Percentiles rank a stretch among this genome's conserved stretches.
Evolutionary conservation across 2,888 invertebrate genomes (phyloP).

Genomic region (Thumatha senex): DNA sequence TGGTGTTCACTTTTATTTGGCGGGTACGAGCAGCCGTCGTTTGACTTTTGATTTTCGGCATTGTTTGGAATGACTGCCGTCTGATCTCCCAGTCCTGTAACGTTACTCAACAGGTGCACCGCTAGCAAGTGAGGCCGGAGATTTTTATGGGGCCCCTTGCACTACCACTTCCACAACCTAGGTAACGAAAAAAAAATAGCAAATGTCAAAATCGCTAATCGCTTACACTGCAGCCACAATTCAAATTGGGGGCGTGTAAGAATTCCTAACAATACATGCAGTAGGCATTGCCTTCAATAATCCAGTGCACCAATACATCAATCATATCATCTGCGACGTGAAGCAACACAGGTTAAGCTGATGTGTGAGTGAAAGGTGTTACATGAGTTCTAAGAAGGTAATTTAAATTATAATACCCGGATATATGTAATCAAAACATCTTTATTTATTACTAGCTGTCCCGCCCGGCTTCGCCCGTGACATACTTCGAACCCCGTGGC

Average conservation of each 20-base stretch:
- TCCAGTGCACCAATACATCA: conserved; percentile 34
- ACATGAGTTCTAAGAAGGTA: conserved; percentile 1
- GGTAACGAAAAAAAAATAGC: too few species aligned
- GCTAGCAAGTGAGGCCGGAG: too few species aligned
- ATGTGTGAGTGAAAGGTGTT: conserved; percentile 28
- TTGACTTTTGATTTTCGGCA: too few species aligned
- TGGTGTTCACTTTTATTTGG: too few species aligned
- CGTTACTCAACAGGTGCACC: too few species aligned
- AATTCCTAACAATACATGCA: conserved; percentile 35
- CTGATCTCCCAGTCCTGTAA: too few species aligned
- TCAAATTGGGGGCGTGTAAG: conserved; percentile 34
- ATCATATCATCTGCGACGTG: conserved; percentile 38
- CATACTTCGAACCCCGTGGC: too few species aligned
- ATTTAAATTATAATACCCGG: conserved; percentile 7
- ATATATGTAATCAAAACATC: neutral
- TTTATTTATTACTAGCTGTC: neutral
- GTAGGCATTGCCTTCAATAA: conserved; percentile 41
- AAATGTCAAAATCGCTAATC: neutral
- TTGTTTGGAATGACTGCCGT: too few species aligned
- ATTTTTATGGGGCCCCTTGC: too few species aligned
- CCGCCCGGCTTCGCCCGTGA: too few species aligned
- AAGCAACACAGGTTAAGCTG: conserved; percentile 16
- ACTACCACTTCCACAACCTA: too few species aligned
- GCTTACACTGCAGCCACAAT: neutral
- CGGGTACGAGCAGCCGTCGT: too few species aligned